Base-by-base conservation (phyloP, 1,140 invertebrate species). In the Sycophila sp. region DNA sequence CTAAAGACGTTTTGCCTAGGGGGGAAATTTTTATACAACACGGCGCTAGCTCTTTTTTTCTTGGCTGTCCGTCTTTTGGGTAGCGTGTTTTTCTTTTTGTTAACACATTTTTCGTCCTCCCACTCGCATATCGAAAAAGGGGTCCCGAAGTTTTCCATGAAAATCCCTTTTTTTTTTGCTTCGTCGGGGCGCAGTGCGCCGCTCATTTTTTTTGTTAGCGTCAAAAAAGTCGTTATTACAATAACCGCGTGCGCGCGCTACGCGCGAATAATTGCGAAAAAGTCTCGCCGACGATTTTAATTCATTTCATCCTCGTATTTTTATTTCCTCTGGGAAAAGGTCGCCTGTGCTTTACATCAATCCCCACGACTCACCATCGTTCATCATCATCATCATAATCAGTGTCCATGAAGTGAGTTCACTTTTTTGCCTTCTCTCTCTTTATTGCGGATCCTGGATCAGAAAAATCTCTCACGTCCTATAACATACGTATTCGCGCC, bases 1-100 rank as follows among this genome's bases (percentile, higher is more conserved):
- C 69, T 60, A 71, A 71, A 69, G 66, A 71, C 69, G 59, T 71
- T n/a, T n/a, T 71, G 69, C 55, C 62, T 71, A 60, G 60, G 69
- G 49, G 53, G 34, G 10, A 40, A 71, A 40, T 65, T 71, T 51
- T 45, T 63, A 47, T 58, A 64, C 28, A 47, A 64, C 32, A 64
- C 32, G 51, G 69, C 49, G 36, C 40, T 71, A n/a, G n/a, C n/a
- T 60, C 28, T 60, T 64, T 38, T 65, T 36, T 38, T 56, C 17
- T 22, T 28, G 51, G 28, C 60, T 64, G 10, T 32, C 42, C 40
- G 26, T n/a, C n/a, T n/a, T n/a, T n/a, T n/a, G n/a, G n/a, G n/a
- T n/a, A n/a, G n/a, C n/a, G n/a, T n/a, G n/a, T 64, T 58, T 10
- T 24, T 32, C 24, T 70, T 64, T 49, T 10, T 36, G 2, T 49